phyloP scores from a whole-genome alignment of 2,113 vertebrate species.

The Mesoclemmys tuberculata region DNA sequence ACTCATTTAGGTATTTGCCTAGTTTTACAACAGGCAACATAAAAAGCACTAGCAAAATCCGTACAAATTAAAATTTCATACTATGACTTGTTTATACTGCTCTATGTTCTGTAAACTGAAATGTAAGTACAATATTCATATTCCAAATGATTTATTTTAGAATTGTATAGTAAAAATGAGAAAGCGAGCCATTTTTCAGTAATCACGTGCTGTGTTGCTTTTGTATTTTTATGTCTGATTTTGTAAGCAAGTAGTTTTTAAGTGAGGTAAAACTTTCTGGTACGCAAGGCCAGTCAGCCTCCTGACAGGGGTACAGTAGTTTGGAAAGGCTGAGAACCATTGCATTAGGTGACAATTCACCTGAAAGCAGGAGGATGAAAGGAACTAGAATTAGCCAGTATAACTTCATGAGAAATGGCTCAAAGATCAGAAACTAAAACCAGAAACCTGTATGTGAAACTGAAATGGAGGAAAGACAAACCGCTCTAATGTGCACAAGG shows the following conservation, averaged over 20 bases:
- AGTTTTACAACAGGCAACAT: neutral
- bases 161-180: neutral
- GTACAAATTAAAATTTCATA: neutral
- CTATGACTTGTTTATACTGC: neutral
- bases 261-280: neutral
- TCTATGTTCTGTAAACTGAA: neutral
- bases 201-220: neutral
- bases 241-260: neutral
- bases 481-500: neutral
- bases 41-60: neutral
- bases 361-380: neutral
- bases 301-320: neutral
- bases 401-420: neutral
- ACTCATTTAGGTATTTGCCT: neutral
- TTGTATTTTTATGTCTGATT: neutral
- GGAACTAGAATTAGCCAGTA: neutral
- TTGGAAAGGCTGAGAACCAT: neutral
- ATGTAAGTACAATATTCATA: neutral
- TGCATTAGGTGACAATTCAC: neutral
- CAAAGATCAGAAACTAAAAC: neutral
- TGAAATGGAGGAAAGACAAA: neutral
- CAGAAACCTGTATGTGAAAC: neutral
- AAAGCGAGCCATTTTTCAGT: neutral
- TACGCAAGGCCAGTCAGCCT: neutral
- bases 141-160: neutral